Evolutionary conservation across 2,797 vertebrate species (phyloP), one percentile per base, ranked within the genome.

Genomic region (Parotocinclus haroldoi): DNA sequence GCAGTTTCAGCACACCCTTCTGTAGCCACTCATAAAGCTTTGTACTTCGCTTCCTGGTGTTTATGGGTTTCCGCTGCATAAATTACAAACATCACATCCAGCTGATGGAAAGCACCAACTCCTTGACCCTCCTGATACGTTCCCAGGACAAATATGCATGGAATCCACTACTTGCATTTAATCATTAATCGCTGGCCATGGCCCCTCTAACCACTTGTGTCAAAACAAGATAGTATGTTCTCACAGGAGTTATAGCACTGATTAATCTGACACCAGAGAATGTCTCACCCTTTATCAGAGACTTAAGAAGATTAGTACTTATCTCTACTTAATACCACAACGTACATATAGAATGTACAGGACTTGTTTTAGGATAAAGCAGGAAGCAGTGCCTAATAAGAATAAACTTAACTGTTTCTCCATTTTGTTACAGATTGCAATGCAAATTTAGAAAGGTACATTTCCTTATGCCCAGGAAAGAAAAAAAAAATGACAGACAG

Each of bases 101-200:
- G 45, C 44, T 74, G 61, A 58, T 54, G 54, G 27, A 45, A 42
- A 18, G 39, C 50, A n/a, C 16, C 9, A 54, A 49, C 63, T 58
- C 19, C 44, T 13, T 4, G 11, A 49, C 39, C n/a, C 56, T 58
- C 54, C 56, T 72, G 45, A 64, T 40, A 46, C 68, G n/a, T 71
- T 71, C 73, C 74, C 40, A 64, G 52, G 66, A 48, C 63, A 87
- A 86, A 78, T 75, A 86, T 83, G 77, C 68, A 5, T 78, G 77
- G 78, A 86, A 88, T 86, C 77, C 80, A 76, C 80, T 71, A 82
- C 72, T 82, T 73, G 52, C 46, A 72, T 81, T 58, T 87, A 89
- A 89, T 89, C 82, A 90, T 88, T 90, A 82, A 89, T 80, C 56
- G 66, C 59, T 62, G 65, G 9, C 68, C 71, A 58, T 63, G 59